phyloP scores from a whole-genome alignment of 1,140 invertebrate species.

The Lethocerus indicus region DNA sequence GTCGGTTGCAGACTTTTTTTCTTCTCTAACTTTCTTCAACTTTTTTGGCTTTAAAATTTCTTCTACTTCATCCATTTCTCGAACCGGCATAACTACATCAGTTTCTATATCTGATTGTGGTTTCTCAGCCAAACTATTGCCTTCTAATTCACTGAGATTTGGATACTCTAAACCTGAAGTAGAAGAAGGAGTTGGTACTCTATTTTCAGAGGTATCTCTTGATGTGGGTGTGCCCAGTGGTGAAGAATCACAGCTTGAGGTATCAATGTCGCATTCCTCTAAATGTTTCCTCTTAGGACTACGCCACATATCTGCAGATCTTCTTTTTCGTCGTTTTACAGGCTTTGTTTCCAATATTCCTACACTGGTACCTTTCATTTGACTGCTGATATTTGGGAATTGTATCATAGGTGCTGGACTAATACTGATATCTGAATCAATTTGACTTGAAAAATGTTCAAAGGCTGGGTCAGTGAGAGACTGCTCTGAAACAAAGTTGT shows the following conservation, averaged over 20 bases:
- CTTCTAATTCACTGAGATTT: slow-evolving; percentile 36
- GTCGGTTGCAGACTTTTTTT: slow-evolving; percentile 27
- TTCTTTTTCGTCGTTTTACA: slow-evolving; percentile 23
- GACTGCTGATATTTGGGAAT: too few species aligned
- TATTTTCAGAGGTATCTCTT: neutral
- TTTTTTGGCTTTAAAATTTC: slow-evolving; percentile 35
- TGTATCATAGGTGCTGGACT: neutral
- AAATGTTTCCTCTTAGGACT: slow-evolving; percentile 6
- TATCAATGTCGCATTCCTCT: slow-evolving; percentile 17
- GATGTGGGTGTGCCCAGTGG: slow-evolving; percentile 33
- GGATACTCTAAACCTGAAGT: slow-evolving; percentile 43
- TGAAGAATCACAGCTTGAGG: slow-evolving; percentile 46
- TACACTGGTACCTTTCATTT: neutral
- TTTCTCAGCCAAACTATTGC: slow-evolving; percentile 15
- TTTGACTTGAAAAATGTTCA: slow-evolving; percentile 1
- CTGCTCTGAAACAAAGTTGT: neutral
- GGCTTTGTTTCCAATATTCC: neutral
- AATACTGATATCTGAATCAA: neutral
- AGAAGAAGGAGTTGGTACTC: slow-evolving; percentile 25
- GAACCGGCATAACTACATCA: slow-evolving; percentile 35
- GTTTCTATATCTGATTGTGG: slow-evolving; percentile 34
- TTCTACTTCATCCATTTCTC: slow-evolving; percentile 33
- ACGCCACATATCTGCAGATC: slow-evolving; percentile 24
- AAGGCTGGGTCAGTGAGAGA: neutral
- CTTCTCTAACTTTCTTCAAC: slow-evolving; percentile 26